Conservation (phyloP, 2,113 vertebrate genomes). For the Oryzias curvinotus region DNA sequence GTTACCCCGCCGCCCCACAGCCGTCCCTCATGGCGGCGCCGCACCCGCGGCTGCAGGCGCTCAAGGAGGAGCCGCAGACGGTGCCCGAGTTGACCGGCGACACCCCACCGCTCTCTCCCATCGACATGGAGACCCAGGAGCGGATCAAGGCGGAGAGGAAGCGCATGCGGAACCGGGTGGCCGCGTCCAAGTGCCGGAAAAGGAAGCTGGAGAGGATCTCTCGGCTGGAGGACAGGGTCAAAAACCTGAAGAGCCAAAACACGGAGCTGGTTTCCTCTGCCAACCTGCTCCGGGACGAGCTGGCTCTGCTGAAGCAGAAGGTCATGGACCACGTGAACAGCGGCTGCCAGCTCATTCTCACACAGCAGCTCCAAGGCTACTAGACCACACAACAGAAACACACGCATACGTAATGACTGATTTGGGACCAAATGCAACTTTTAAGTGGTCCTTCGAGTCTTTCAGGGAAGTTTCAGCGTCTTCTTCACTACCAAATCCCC, state of each 20-base stretch:
- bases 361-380: conserved; percentile 96
- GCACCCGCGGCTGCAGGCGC: conserved; percentile 86
- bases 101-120: conserved; percentile 93
- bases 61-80: conserved; percentile 96
- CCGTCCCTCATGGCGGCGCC: conserved; percentile 71
- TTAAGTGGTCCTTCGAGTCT: conserved; percentile 26
- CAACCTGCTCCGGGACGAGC: conserved; percentile 95
- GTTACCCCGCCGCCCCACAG: conserved; percentile 68
- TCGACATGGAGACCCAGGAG: conserved; percentile 97
- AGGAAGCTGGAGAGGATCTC: conserved; percentile 90
- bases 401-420: conserved; percentile 19
- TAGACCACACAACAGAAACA: conserved; percentile 63
- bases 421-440: conserved; percentile 67
- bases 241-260: conserved; percentile 95
- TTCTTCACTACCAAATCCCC: conserved; percentile 23
- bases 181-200: conserved; percentile 96
- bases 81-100: conserved; percentile 94
- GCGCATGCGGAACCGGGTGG: conserved; percentile 96
- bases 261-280: conserved; percentile 95
- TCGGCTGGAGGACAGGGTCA: conserved; percentile 93
- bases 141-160: conserved; percentile 97
- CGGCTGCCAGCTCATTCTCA: conserved; percentile 96
- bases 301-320: conserved; percentile 97
- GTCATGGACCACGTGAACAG: conserved; percentile 99
- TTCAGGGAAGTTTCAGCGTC: conserved; percentile 12